A percentile compares a stretch with the other conserved stretches of the same genome.
phyloP scores from a whole-genome alignment of 2,797 vertebrate genomes.

The Telmatherina bonti region DNA sequence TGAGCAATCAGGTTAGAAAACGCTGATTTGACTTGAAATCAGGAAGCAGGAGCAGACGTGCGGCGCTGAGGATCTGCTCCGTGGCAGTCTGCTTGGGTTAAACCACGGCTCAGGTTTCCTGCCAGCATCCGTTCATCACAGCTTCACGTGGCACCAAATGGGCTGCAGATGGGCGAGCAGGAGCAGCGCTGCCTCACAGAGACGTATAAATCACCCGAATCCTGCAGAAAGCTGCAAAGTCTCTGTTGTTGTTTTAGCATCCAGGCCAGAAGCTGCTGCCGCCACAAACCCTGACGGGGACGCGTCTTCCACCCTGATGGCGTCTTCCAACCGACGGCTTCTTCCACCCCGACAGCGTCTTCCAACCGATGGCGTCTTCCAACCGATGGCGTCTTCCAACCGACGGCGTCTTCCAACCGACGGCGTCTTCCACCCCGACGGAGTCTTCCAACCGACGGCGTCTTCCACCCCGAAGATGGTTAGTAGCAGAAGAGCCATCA shows the following conservation, averaged over 20 bases:
- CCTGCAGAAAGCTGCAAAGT: slow-evolving; percentile 10
- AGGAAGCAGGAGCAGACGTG: too few relatives aligned
- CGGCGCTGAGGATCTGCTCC: too few relatives aligned
- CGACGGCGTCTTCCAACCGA: too few relatives aligned
- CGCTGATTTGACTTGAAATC: slow-evolving; percentile 20
- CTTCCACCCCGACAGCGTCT: too few relatives aligned
- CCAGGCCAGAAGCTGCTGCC: background rate
- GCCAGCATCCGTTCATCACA: slow-evolving; percentile 41
- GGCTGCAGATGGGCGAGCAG: slow-evolving; percentile 31
- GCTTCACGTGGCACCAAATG: slow-evolving; percentile 37
- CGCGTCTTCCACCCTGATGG: background rate
- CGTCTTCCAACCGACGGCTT: too few relatives aligned
- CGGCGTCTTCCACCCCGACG: too few relatives aligned
- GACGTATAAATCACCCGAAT: slow-evolving; percentile 7
- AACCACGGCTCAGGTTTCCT: slow-evolving; percentile 38
- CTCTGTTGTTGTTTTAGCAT: background rate
- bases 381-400: too few relatives aligned
- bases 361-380: too few relatives aligned
- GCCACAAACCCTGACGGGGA: background rate
- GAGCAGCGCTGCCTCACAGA: slow-evolving; percentile 3
- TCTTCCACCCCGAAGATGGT: too few relatives aligned
- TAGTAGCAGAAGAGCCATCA: too few relatives aligned
- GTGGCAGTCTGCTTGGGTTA: too few relatives aligned
- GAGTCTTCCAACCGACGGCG: too few relatives aligned
- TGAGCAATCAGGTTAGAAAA: slow-evolving; percentile 73